Conservation (phyloP, 2,888 invertebrate genomes). For the Lasioglossum figueresi region DNA sequence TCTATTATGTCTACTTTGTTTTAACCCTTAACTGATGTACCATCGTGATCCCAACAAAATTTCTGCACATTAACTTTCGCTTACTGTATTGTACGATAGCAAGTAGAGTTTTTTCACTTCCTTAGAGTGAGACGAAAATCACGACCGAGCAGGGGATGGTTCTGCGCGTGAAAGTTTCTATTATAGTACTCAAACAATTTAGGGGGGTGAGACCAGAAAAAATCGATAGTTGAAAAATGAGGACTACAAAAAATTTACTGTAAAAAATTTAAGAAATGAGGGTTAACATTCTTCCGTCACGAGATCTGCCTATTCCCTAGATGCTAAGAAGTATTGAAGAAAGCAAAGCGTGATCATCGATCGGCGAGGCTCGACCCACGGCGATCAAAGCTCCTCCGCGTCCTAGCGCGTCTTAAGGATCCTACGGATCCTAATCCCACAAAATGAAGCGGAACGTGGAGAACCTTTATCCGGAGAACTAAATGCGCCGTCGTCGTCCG, state of each 20-base stretch:
- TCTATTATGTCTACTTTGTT: not conserved
- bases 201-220: not conserved
- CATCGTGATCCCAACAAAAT: not conserved
- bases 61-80: not conserved
- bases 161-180: too few relatives aligned
- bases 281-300: not conserved
- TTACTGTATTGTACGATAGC: not conserved
- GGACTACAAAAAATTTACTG: too few relatives aligned
- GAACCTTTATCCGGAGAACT: not conserved
- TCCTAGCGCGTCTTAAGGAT: not conserved
- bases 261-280: not conserved
- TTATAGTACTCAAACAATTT: too few relatives aligned
- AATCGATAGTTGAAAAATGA: not conserved
- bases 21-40: not conserved
- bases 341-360: not conserved
- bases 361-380: not conserved
- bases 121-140: not conserved
- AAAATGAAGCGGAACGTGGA: not conserved
- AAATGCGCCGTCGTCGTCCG: not conserved
- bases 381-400: not conserved
- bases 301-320: not conserved
- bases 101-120: not conserved
- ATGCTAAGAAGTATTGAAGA: not conserved
- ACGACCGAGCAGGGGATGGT: too few relatives aligned
- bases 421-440: not conserved